These are phyloP conservation scores for Felis chaus DNA, from an alignment of 2,113 vertebrate genomes.

Conservation along the genomic window DNA sequence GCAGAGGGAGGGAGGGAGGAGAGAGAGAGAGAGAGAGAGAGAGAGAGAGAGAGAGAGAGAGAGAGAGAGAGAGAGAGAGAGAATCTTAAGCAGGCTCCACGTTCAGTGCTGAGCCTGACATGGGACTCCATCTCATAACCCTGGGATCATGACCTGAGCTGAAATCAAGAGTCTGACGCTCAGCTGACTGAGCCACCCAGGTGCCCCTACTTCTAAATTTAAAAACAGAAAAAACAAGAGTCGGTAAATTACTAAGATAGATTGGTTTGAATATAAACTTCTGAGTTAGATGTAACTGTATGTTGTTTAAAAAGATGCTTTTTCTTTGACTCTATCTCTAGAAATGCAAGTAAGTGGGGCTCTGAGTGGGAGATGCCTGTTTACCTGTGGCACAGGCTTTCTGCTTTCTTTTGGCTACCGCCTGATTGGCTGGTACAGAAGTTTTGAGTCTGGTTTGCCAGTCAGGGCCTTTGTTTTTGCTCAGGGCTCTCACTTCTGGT, in stretches of 20 bases:
- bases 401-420: not conserved
- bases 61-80: too few relatives aligned
- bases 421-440: not conserved
- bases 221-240: not conserved
- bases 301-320: constrained; percentile 30
- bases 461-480: not conserved
- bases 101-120: too few relatives aligned
- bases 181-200: too few relatives aligned
- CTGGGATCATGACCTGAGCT: too few relatives aligned
- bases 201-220: not conserved
- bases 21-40: too few relatives aligned
- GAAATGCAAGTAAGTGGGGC: not conserved
- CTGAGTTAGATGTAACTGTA: not conserved
- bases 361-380: not conserved
- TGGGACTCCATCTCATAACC: too few relatives aligned
- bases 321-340: not conserved
- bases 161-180: too few relatives aligned
- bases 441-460: not conserved
- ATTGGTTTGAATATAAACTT: constrained; percentile 26
- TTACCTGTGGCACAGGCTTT: not conserved
- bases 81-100: too few relatives aligned
- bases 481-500: not conserved
- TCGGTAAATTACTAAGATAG: not conserved
- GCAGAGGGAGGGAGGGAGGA: too few relatives aligned
- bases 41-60: too few relatives aligned